These are phyloP conservation scores for Chesias legatella DNA, from an alignment of 2,888 invertebrate genomes.

Conservation along the genomic window DNA sequence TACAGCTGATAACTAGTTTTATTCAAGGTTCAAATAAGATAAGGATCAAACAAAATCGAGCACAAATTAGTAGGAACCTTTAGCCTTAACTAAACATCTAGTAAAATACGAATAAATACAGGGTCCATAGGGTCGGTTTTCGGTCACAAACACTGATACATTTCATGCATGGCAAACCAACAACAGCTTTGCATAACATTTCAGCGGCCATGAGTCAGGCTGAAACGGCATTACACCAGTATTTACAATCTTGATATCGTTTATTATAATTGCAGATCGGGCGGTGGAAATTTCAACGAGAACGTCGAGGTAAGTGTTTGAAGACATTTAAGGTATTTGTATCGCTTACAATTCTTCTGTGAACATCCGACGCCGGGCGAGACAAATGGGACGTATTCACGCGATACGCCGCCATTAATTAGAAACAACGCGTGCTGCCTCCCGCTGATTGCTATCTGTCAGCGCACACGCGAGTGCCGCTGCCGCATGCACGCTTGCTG, in stretches of 20 bases:
- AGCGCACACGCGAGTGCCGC: constrained; percentile 64
- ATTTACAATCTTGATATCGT: constrained; percentile 56
- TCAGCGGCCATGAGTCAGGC: constrained; percentile 22
- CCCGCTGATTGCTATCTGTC: constrained; percentile 69
- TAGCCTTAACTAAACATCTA: too few species aligned
- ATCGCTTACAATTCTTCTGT: constrained; percentile 75
- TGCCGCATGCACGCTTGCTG: constrained; percentile 40
- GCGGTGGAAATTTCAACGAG: constrained; percentile 47
- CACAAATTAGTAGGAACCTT: too few species aligned
- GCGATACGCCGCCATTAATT: constrained; percentile 71
- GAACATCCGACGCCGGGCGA: constrained; percentile 65
- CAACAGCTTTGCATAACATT: constrained; percentile 14
- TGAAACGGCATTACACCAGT: constrained; percentile 42
- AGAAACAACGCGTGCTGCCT: constrained; percentile 64
- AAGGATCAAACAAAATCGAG: too few species aligned
- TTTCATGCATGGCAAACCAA: constrained; percentile 8
- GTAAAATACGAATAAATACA: too few species aligned
- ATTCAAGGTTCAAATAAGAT: too few species aligned
- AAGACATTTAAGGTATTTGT: constrained; percentile 72
- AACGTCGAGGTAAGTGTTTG: constrained; percentile 60
- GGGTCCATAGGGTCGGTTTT: too few species aligned
- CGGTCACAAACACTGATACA: background rate
- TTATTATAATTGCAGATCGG: constrained; percentile 65
- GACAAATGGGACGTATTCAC: constrained; percentile 71
- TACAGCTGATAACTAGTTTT: too few species aligned